phyloP scores from a whole-genome alignment of 64 coral and sea anemone genomes.

The Stichodactyla helianthus region DNA sequence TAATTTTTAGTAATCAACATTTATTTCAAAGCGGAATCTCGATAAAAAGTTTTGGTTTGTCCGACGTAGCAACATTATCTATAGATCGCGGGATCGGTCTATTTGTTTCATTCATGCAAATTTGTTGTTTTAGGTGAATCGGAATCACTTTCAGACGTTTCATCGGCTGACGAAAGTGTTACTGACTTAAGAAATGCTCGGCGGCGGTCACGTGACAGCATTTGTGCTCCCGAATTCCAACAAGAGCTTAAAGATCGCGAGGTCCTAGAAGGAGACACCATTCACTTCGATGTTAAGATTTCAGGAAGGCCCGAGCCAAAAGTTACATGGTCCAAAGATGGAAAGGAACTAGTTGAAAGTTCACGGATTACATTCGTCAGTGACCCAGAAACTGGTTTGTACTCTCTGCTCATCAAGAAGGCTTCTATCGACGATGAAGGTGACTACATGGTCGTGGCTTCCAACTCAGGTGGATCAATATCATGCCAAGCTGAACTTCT shows the following conservation, averaged over 20 bases:
- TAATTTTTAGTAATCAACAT: no score
- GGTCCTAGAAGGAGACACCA: slow-evolving; percentile 59
- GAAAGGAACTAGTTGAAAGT: slow-evolving; percentile 62
- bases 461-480: slow-evolving; percentile 71
- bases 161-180: slow-evolving; percentile 42
- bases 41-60: no score
- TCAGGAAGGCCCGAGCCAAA: slow-evolving; percentile 76
- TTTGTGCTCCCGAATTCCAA: slow-evolving; percentile 52
- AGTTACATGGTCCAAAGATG: slow-evolving; percentile 84
- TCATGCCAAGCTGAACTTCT: slow-evolving; percentile 62
- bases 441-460: slow-evolving; percentile 60
- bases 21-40: no score
- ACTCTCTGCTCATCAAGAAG: slow-evolving; percentile 71
- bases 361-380: slow-evolving; percentile 68
- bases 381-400: slow-evolving; percentile 53
- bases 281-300: slow-evolving; percentile 70
- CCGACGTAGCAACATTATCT: no score
- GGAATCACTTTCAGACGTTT: slow-evolving; percentile 27
- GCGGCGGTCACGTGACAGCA: slow-evolving; percentile 67
- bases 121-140: background rate
- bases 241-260: slow-evolving; percentile 81
- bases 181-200: slow-evolving; percentile 23
- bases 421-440: slow-evolving; percentile 61
- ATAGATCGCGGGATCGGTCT: no score
- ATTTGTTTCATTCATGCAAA: no score